Evolutionary conservation across 2,113 vertebrate species (phyloP).

Genomic region (Daboia siamensis): DNA sequence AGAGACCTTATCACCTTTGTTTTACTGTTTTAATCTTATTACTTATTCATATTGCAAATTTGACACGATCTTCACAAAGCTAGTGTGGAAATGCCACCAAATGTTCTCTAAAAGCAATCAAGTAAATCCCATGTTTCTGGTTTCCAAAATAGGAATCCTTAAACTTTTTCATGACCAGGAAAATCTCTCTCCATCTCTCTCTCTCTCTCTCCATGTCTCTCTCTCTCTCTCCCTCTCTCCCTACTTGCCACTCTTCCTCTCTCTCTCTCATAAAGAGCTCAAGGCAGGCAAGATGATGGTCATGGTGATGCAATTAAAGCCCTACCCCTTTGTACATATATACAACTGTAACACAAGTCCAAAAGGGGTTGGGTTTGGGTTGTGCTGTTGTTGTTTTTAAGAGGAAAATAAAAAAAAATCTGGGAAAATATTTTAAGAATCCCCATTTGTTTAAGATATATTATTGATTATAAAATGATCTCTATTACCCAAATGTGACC

Average conservation of each 20-base stretch:
- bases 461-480: not conserved
- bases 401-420: not conserved
- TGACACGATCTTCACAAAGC: not conserved
- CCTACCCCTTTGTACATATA: not conserved
- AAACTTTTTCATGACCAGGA: not conserved
- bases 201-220: too few relatives aligned
- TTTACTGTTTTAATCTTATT: conserved; percentile 33
- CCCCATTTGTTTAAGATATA: not conserved
- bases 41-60: not conserved
- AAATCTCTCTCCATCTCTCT: not conserved
- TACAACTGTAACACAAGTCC: not conserved
- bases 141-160: not conserved
- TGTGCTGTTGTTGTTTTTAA: not conserved
- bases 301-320: not conserved
- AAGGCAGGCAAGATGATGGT: not conserved
- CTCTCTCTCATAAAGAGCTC: too few relatives aligned
- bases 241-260: too few relatives aligned
- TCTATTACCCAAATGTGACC: not conserved
- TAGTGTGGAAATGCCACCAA: too few relatives aligned
- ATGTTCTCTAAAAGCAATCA: not conserved
- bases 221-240: too few relatives aligned
- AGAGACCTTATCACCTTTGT: too few relatives aligned
- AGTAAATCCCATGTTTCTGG: not conserved
- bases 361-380: not conserved
- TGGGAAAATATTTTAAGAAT: not conserved